A percentile compares a stretch with the other conserved stretches of the same genome.
These are phyloP conservation scores for Dufourea novaeangliae DNA, from an alignment of 1,140 invertebrate genomes.

Conservation along the genomic window DNA sequence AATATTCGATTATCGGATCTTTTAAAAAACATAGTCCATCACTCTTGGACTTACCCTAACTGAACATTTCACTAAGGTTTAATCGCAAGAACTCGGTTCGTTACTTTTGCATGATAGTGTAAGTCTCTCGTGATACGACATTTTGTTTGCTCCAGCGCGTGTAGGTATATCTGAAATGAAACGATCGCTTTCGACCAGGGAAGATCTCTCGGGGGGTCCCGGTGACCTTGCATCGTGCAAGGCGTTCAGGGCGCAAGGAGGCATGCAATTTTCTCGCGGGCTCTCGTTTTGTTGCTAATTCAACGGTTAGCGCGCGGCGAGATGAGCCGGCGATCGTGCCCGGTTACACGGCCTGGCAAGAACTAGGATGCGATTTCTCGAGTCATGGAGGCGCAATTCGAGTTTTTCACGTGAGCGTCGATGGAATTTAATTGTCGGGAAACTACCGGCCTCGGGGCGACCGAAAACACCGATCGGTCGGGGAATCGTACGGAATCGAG, in stretches of 20 bases:
- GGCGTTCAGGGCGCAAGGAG: slow-evolving; percentile 35
- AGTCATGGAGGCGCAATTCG: slow-evolving; percentile 33
- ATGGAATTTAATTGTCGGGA: slow-evolving; percentile 46
- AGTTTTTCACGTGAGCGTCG: slow-evolving; percentile 32
- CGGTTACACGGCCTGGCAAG: slow-evolving; percentile 23
- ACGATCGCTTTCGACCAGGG: slow-evolving; percentile 63
- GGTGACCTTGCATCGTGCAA: slow-evolving; percentile 57
- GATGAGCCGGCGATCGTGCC: slow-evolving; percentile 52
- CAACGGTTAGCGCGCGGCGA: slow-evolving; percentile 58
- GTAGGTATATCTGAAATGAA: slow-evolving; percentile 55
- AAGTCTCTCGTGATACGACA: too few relatives aligned
- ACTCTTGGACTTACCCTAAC: too few relatives aligned
- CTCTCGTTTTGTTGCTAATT: slow-evolving; percentile 63
- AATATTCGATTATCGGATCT: too few relatives aligned
- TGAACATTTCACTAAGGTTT: too few relatives aligned
- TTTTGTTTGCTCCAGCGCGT: neutral
- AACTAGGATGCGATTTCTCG: slow-evolving; percentile 58
- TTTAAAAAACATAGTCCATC: too few relatives aligned
- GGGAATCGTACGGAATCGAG: neutral
- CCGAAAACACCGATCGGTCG: neutral
- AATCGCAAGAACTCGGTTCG: too few relatives aligned
- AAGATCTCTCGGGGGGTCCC: slow-evolving; percentile 40
- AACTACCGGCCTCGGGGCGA: neutral
- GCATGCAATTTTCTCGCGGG: slow-evolving; percentile 57
- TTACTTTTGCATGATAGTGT: too few relatives aligned